These are phyloP conservation scores for Athripsodes cinereus DNA, from an alignment of 2,888 invertebrate species.

Conservation along the genomic window DNA sequence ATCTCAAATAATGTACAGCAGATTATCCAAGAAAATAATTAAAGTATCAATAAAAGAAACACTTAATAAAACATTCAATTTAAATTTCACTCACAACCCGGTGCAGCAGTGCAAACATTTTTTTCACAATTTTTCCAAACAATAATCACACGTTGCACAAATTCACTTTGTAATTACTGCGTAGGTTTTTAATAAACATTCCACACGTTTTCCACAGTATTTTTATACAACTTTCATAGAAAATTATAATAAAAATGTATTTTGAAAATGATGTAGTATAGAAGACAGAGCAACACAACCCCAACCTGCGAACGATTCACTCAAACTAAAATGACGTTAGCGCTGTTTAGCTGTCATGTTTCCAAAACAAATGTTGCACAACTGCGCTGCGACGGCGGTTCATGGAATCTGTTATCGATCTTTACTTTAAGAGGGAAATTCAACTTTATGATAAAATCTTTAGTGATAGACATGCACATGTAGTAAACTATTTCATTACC, in stretches of 20 bases:
- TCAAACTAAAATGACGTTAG: constrained; percentile 5
- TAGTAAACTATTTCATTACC: no score
- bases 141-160: no score
- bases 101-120: no score
- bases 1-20: constrained; percentile 34
- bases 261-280: not conserved
- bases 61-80: not conserved
- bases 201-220: no score
- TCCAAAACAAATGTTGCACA: constrained; percentile 11
- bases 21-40: not conserved
- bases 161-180: no score
- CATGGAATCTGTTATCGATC: not conserved
- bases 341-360: constrained; percentile 7
- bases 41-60: not conserved
- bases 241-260: not conserved
- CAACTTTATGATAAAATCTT: not conserved
- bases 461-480: no score
- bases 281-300: constrained; percentile 4
- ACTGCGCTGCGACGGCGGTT: not conserved
- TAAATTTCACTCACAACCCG: not conserved
- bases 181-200: no score
- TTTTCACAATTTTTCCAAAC: no score
- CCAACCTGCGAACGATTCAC: not conserved
- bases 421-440: not conserved
- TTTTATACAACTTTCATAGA: no score